phyloP scores from a whole-genome alignment of 2,888 invertebrate genomes.

The Cremastinae sp. region DNA sequence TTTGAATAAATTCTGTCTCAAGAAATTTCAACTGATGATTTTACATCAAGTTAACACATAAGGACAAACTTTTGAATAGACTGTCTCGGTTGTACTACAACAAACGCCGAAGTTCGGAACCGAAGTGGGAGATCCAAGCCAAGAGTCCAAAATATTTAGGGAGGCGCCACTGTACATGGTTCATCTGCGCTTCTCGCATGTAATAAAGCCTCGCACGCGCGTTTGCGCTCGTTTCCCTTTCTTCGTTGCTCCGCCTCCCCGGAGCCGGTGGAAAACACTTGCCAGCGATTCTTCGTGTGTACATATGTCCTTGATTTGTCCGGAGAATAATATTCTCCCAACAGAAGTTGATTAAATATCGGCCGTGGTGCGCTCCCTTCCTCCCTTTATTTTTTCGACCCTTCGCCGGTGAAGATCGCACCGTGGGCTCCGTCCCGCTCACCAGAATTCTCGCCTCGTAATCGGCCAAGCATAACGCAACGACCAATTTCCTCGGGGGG shows the following conservation, averaged over 20 bases:
- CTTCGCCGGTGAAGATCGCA: constrained; percentile 11
- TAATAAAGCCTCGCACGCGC: constrained; percentile 25
- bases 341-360: constrained; percentile 79
- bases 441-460: constrained; percentile 9
- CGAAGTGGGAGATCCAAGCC: constrained; percentile 36
- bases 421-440: constrained; percentile 5
- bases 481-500: background rate
- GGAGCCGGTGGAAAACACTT: constrained; percentile 35
- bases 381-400: constrained; percentile 16
- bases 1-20: no score
- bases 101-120: no score
- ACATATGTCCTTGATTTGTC: constrained; percentile 80
- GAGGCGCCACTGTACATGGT: constrained; percentile 9
- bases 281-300: constrained; percentile 65
- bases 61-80: no score
- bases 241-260: constrained; percentile 34
- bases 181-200: constrained; percentile 20
- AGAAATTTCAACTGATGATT: no score
- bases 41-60: no score
- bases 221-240: constrained; percentile 29
- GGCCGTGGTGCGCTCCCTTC: constrained; percentile 68
- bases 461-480: background rate
- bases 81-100: no score
- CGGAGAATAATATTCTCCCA: constrained; percentile 77
- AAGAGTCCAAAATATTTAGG: background rate